These are phyloP conservation scores for Cladopsammia gracilis DNA, from an alignment of 64 coral and sea anemone species.

Conservation along the genomic window DNA sequence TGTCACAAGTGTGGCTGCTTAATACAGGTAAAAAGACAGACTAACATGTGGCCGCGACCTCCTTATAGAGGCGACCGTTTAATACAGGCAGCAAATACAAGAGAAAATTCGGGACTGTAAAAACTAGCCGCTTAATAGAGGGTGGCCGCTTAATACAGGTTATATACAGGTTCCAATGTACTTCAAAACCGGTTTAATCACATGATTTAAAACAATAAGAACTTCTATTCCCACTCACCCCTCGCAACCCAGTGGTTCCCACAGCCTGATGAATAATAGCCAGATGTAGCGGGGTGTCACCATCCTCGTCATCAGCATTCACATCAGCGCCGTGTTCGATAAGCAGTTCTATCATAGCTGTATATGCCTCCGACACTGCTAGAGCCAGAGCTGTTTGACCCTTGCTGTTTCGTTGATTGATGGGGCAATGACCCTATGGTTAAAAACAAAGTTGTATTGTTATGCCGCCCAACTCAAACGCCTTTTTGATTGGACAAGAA, in stretches of 20 bases:
- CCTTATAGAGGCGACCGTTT: no score
- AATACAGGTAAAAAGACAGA: no score
- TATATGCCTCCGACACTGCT: conserved; percentile 36
- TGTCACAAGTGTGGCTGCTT: no score
- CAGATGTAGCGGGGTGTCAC: conserved; percentile 81
- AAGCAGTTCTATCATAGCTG: conserved; percentile 67
- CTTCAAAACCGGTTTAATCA: no score
- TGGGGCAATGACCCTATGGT: conserved; percentile 74
- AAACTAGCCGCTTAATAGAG: no score
- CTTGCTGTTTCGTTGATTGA: conserved; percentile 65
- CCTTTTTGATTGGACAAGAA: no score
- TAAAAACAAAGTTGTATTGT: not conserved
- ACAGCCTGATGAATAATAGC: conserved; percentile 74
- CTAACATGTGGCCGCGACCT: no score
- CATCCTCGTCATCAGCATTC: conserved; percentile 76
- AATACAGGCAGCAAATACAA: no score
- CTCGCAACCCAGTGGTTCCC: conserved; percentile 22
- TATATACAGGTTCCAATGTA: no score
- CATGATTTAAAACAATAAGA: no score
- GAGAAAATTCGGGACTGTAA: no score
- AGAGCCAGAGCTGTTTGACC: conserved; percentile 73
- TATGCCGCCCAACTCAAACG: not conserved
- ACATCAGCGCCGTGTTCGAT: conserved; percentile 68
- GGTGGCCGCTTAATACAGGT: no score
- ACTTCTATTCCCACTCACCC: not conserved